Evolutionary conservation across 2,113 vertebrate species (phyloP), one percentile per base, ranked within the genome.

Genomic region (Spea bombifrons): DNA sequence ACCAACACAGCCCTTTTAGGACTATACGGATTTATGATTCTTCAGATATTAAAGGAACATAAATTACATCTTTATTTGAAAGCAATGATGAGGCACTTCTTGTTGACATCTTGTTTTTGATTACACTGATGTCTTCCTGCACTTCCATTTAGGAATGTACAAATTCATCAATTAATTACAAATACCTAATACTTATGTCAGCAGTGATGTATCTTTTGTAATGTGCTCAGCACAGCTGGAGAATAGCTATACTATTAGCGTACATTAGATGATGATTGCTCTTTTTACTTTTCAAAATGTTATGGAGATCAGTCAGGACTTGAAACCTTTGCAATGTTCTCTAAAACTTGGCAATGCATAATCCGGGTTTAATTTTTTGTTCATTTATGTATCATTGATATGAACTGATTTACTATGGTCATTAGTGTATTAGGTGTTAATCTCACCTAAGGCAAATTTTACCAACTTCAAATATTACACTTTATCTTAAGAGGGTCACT

Each of bases 111-210:
- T 49, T 15, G 30, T n/a, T 46, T 66, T 52, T 79, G 64, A 73
- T 79, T 65, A 52, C 44, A 49, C 66, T 61, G 49, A 77, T 77
- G 66, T 64, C 15, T 70, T 65, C 48, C 61, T 72, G 3, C 46
- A 17, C 57, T 45, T 66, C 43, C 45, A 49, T 72, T 44, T 50
- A 16, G 64, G 61, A 52, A 2, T 12, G 16, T 44, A 72, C 16
- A 43, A 70, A 66, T 67, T 73, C 72, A 67, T 73, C n/a, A 43
- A 59, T 73, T 80, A 17, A 73, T 67, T 67, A 80, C 16, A 43
- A 4, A 50, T 66, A 66, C 49, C 15, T 59, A 73, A 59, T 80
- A 73, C 46, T 75, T 5, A 8, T 67, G 72, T 8, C 66, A 48
- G 17, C 63, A 72, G 66, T 46, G 17, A 80, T 47, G 44, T 80